A percentile compares a stretch with the other conserved stretches of the same genome.
These are phyloP conservation scores for Stegana nigrithorax DNA, from an alignment of 2,888 invertebrate species.

Conservation along the genomic window DNA sequence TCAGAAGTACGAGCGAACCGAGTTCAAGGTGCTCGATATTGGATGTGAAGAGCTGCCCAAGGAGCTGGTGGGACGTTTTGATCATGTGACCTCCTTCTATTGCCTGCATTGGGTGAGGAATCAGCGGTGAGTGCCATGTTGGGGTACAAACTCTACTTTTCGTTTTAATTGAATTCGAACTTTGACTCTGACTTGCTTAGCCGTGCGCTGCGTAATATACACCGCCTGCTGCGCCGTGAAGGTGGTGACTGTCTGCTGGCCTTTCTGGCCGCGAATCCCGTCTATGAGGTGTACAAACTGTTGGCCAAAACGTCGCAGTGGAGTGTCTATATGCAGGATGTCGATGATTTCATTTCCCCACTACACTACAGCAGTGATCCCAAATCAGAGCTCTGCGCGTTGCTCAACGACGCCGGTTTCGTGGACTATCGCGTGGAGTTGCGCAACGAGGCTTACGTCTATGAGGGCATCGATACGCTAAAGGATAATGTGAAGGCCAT, in stretches of 20 bases:
- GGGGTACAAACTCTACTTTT: not conserved
- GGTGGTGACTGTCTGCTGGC: slow-evolving; percentile 78
- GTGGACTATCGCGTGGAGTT: slow-evolving; percentile 72
- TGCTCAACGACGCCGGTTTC: slow-evolving; percentile 74
- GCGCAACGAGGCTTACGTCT: slow-evolving; percentile 73
- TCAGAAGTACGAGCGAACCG: slow-evolving; percentile 51
- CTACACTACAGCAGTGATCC: slow-evolving; percentile 76
- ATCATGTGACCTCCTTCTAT: slow-evolving; percentile 82
- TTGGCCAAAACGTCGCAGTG: slow-evolving; percentile 73
- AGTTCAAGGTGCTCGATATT: slow-evolving; percentile 73
- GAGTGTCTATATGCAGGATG: slow-evolving; percentile 75
- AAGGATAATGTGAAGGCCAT: slow-evolving; percentile 77
- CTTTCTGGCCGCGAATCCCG: slow-evolving; percentile 77
- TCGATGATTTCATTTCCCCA: slow-evolving; percentile 75
- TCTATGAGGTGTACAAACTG: slow-evolving; percentile 77
- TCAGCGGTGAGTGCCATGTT: slow-evolving; percentile 68
- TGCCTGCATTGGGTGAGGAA: slow-evolving; percentile 84
- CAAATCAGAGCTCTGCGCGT: slow-evolving; percentile 71
- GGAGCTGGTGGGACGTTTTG: slow-evolving; percentile 71
- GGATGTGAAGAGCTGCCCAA: slow-evolving; percentile 69
- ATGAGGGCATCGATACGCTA: slow-evolving; percentile 71
- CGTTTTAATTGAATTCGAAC: not conserved
- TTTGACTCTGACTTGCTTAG: slow-evolving; percentile 64
- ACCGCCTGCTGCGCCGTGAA: slow-evolving; percentile 73
- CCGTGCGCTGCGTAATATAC: slow-evolving; percentile 75